Evolutionary conservation across 2,888 invertebrate genomes (phyloP).

Genomic region (Malthinus seriepunctatus): DNA sequence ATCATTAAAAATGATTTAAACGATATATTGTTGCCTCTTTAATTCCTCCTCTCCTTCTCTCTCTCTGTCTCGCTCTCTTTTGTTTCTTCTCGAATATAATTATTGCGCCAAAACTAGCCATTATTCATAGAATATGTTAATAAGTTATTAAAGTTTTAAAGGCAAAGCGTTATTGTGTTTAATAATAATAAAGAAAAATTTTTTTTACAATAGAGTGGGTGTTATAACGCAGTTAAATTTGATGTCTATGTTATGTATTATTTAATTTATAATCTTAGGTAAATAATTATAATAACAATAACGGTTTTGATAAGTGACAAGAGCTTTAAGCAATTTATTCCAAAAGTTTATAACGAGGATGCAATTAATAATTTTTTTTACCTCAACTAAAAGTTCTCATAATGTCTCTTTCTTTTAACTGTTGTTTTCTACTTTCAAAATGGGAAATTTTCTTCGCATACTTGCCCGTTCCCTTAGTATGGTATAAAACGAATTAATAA

Average conservation of each 20-base stretch:
- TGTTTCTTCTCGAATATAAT: constrained; percentile 23
- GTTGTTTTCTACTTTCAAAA: no score
- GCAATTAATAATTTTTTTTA: no score
- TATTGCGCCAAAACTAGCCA: constrained; percentile 18
- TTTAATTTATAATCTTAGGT: constrained; percentile 28
- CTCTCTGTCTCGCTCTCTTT: background rate
- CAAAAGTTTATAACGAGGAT: no score
- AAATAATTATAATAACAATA: constrained; percentile 28
- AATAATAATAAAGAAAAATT: constrained; percentile 23
- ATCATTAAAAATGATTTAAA: constrained; percentile 26
- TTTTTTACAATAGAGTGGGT: constrained; percentile 24
- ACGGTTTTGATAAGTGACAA: constrained; percentile 11
- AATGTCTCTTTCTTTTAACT: no score
- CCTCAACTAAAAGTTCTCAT: no score
- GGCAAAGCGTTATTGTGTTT: constrained; percentile 23
- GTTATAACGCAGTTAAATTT: constrained; percentile 30
- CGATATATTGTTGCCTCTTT: background rate
- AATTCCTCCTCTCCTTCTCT: no score
- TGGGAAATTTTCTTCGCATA: no score
- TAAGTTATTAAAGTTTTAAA: constrained; percentile 28
- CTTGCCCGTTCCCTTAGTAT: no score
- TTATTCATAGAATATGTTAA: constrained; percentile 36
- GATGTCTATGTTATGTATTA: constrained; percentile 34
- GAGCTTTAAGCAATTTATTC: background rate
- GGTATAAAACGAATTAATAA: no score